Base-by-base conservation (phyloP, 2,113 vertebrate species). In the Bungarus multicinctus region DNA sequence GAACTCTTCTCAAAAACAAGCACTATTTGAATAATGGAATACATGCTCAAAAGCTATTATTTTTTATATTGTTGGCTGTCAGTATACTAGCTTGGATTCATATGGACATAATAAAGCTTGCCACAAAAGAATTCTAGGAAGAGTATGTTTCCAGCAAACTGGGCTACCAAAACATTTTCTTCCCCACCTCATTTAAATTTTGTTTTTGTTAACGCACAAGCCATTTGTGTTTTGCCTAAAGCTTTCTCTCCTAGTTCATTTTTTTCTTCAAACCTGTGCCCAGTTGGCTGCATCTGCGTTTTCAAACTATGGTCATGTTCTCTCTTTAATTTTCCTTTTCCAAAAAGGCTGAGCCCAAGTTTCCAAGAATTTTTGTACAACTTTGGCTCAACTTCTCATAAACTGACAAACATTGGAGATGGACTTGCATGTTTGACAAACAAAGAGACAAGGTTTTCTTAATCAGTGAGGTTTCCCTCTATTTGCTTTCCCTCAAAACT, bases 361-460 rank as follows among this genome's bases (percentile, higher is more conserved):
- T 93, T 93, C 92, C 92, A 93, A 87, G 55, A 90, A 60, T 64
- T 86, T 93, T 60, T 86, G 45, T 86, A 47, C 55, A 87, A 86
- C 88, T 90, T 90, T 87, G 81, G 92, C 85, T 86, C 69, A 85
- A 50, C 30, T 50, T 93, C 86, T 88, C 16, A 22, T 87, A 64
- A 90, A 45, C 55, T 90, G 81, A 87, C 89, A 92, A 92, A 92
- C 58, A 54, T 4, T 50, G 23, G 88, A 93, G 45, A 90, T 60
- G n/a, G n/a, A 52, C 34, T 89, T 81, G 52, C 64, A 85, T 89
- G 87, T 27, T 39, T 85, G 52, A 16, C 47, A 39, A 81, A 47
- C 34, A 85, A 57, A 2, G 54, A n/a, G 39, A 86, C 2, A 27
- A 25, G 23, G 2, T 60, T 53, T 64, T 30, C n/a, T 58, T 45